A percentile compares a stretch with the other conserved stretches of the same genome.
phyloP scores from a whole-genome alignment of 2,888 invertebrate genomes.

The Metallyticus violacea region DNA sequence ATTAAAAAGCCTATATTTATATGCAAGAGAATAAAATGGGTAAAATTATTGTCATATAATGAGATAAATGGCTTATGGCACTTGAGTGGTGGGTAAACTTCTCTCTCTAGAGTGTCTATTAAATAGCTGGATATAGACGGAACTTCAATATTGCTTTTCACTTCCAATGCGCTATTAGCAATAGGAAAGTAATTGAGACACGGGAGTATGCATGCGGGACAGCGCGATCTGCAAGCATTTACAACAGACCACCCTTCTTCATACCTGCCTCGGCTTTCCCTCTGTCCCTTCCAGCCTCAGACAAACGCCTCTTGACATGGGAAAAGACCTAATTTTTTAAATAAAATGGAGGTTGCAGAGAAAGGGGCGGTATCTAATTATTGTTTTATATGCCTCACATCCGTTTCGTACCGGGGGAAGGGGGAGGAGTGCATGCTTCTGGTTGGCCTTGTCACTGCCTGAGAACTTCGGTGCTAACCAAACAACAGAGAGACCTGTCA shows the following conservation, averaged over 20 bases:
- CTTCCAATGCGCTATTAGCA: too few relatives aligned
- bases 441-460: constrained; percentile 9
- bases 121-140: too few relatives aligned
- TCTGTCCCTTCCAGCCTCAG: neutral
- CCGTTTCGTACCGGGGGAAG: neutral
- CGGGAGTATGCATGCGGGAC: neutral
- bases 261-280: neutral
- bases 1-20: too few relatives aligned
- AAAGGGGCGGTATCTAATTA: neutral
- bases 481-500: neutral
- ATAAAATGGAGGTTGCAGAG: neutral
- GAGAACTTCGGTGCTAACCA: neutral
- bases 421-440: neutral
- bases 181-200: too few relatives aligned
- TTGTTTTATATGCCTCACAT: neutral
- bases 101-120: too few relatives aligned
- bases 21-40: too few relatives aligned
- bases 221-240: neutral
- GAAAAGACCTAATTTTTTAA: neutral
- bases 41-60: too few relatives aligned
- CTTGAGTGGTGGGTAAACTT: too few relatives aligned
- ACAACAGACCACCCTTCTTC: neutral
- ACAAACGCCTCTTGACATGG: neutral
- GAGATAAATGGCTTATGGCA: too few relatives aligned
- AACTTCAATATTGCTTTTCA: too few relatives aligned